phyloP scores from a whole-genome alignment of 2,113 vertebrate genomes.

The Thomomys bottae region DNA sequence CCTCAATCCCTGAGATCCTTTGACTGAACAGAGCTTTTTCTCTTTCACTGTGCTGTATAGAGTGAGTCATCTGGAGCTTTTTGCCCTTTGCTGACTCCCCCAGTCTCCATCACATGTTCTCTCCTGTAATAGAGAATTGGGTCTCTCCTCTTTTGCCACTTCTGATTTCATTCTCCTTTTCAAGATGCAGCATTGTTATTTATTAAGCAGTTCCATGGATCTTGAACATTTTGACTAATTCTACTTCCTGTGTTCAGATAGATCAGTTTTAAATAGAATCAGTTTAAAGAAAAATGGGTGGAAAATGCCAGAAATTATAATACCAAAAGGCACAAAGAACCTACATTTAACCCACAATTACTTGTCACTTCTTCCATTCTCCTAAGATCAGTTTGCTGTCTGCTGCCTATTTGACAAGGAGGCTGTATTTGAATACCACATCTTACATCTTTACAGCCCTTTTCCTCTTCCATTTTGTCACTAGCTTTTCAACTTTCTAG shows the following conservation, averaged over 20 bases:
- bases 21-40: no score
- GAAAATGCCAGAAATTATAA: background rate
- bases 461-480: background rate
- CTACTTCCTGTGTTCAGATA: conserved; percentile 16
- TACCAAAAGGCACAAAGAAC: background rate
- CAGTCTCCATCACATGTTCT: fast-evolving
- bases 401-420: background rate
- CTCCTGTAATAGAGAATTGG: background rate
- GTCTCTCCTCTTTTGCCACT: background rate
- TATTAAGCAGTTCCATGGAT: conserved; percentile 16
- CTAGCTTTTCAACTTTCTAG: background rate
- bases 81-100: background rate
- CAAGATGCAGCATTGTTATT: background rate
- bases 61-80: background rate
- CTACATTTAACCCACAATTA: background rate
- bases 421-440: background rate
- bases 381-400: background rate
- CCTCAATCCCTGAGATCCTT: no score
- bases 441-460: background rate
- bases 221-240: background rate
- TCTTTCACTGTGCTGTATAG: background rate
- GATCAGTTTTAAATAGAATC: conserved; percentile 19
- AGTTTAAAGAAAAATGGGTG: background rate
- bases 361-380: background rate
- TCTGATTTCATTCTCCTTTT: background rate